Conservation (phyloP, 2,888 invertebrate genomes). For the Apamea monoglypha region DNA sequence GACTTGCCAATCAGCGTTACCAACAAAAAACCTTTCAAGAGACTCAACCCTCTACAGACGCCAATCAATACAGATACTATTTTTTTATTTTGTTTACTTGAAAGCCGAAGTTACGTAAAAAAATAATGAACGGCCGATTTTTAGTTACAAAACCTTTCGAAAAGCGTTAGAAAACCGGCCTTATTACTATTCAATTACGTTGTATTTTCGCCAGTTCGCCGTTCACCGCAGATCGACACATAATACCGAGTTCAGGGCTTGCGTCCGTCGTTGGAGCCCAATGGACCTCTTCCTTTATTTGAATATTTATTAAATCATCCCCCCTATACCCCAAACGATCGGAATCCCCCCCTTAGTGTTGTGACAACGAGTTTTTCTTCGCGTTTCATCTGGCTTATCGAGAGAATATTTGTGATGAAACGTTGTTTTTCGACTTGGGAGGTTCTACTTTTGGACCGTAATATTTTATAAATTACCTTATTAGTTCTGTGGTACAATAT, state of each 20-base stretch:
- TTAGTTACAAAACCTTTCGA: conserved; percentile 47
- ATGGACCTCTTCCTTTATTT: conserved; percentile 81
- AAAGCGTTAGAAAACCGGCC: conserved; percentile 44
- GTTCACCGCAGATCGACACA: conserved; percentile 62
- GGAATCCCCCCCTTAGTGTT: conserved; percentile 72
- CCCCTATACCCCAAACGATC: conserved; percentile 69
- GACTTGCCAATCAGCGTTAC: neutral
- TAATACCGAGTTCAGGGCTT: conserved; percentile 56
- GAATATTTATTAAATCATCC: conserved; percentile 87
- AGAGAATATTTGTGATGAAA: conserved; percentile 66
- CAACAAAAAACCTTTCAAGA: conserved; percentile 2
- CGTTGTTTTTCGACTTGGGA: conserved; percentile 61
- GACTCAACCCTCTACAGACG: conserved; percentile 5
- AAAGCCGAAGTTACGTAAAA: conserved; percentile 54
- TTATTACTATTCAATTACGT: conserved; percentile 54
- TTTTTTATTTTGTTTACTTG: conserved; percentile 57
- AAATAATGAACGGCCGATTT: conserved; percentile 60
- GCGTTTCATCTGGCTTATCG: conserved; percentile 78
- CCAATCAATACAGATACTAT: conserved; percentile 39
- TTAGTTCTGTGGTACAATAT: conserved; percentile 11
- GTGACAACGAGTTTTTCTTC: conserved; percentile 77
- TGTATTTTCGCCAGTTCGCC: conserved; percentile 51
- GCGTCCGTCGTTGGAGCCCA: conserved; percentile 74
- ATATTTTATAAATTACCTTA: conserved; percentile 47
- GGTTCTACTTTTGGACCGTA: conserved; percentile 28